These are phyloP conservation scores for Zaprionus taronus DNA, from an alignment of 1,140 invertebrate species.

Conservation along the genomic window DNA sequence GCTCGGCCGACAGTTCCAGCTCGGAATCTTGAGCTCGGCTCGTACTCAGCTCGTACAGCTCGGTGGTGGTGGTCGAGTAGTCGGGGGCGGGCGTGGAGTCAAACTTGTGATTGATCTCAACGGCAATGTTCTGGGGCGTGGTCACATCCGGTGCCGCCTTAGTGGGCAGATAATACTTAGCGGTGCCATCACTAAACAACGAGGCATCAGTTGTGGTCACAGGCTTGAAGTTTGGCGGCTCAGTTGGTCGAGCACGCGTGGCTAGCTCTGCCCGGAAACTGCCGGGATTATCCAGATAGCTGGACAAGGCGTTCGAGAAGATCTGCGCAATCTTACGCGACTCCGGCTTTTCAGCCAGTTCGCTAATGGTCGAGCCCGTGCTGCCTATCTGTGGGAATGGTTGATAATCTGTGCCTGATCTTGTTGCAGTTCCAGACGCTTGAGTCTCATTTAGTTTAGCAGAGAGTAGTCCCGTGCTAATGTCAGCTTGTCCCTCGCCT, in stretches of 20 bases:
- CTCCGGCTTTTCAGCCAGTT: slow-evolving; percentile 86
- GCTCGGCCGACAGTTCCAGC: slow-evolving; percentile 70
- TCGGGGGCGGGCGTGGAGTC: slow-evolving; percentile 67
- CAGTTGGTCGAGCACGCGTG: slow-evolving; percentile 90
- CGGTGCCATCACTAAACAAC: slow-evolving; percentile 76
- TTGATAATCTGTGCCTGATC: slow-evolving; percentile 40
- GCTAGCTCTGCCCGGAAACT: slow-evolving; percentile 89
- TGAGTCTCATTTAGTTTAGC: slow-evolving; percentile 46
- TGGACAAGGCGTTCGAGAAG: slow-evolving; percentile 92
- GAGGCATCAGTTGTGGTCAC: slow-evolving; percentile 68
- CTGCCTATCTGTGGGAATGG: slow-evolving; percentile 80
- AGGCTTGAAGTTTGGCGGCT: slow-evolving; percentile 85
- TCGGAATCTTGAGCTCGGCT: slow-evolving; percentile 48
- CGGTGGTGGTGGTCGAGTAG: slow-evolving; percentile 71
- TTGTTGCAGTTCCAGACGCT: slow-evolving; percentile 31
- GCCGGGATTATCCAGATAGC: slow-evolving; percentile 92
- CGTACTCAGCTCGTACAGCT: slow-evolving; percentile 65
- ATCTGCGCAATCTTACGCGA: slow-evolving; percentile 92
- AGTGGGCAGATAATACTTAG: slow-evolving; percentile 79
- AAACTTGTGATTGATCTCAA: slow-evolving; percentile 84
- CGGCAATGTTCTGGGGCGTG: slow-evolving; percentile 82
- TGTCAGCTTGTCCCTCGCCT: slow-evolving; percentile 27
- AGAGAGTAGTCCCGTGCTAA: slow-evolving; percentile 49
- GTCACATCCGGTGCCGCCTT: slow-evolving; percentile 63
- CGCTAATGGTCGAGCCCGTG: slow-evolving; percentile 66